Conservation (phyloP, 2,113 vertebrate genomes). For the Regulus satrapa region DNA sequence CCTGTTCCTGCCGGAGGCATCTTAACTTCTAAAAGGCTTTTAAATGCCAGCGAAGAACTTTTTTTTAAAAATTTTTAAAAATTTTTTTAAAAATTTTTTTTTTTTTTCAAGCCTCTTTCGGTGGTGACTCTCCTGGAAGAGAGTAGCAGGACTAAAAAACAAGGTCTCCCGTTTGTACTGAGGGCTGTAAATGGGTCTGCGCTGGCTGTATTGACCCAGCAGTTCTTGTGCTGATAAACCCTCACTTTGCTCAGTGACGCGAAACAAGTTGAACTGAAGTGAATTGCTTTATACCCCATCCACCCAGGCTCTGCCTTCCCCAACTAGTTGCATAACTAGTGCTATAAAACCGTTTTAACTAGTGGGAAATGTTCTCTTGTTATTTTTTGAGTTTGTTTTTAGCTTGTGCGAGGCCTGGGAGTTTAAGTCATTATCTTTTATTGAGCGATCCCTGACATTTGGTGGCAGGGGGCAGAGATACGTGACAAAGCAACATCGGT, state of each 20-base stretch:
- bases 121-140: background rate
- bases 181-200: background rate
- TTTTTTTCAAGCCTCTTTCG: too few relatives aligned
- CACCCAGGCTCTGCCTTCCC: background rate
- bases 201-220: background rate
- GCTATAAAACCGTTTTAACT: background rate
- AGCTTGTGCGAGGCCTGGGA: background rate
- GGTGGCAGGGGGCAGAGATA: background rate
- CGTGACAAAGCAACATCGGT: rapidly evolving
- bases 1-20: background rate
- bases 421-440: background rate
- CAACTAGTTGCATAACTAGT: background rate
- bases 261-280: background rate
- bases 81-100: too few relatives aligned
- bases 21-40: background rate
- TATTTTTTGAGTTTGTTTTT: background rate
- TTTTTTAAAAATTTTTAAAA: background rate
- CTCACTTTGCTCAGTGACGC: rapidly evolving
- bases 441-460: rapidly evolving
- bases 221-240: background rate
- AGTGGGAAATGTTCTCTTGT: background rate
- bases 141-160: background rate
- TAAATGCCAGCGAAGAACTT: background rate
- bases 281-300: background rate
- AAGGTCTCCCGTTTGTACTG: rapidly evolving